Evolutionary conservation across 1,140 invertebrate species (phyloP), one percentile per base, ranked within the genome.

Genomic region (Lordiphosa stackelbergi): DNA sequence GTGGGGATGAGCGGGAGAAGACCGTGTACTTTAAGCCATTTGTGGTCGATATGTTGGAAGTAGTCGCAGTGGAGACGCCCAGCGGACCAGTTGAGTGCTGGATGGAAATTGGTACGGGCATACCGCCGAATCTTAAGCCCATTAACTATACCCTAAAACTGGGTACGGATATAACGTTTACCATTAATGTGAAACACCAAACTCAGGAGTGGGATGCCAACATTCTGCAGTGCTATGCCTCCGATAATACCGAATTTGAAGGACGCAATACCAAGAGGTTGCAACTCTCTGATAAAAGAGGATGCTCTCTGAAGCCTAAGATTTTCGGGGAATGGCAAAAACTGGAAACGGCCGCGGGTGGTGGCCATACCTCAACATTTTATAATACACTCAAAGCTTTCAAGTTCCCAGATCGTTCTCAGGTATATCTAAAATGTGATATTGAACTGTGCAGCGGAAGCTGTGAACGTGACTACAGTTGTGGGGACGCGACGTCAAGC

Each of bases 81-180:
- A 89, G 89, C 16, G 90, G 91, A 3, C 90, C 90, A 2, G 89
- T 94, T 0, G 90, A 93, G 64, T 93, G 93, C 86, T 94, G 93
- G 93, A 94, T 94, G 93, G 92, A 94, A 62, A 93, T 94, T 52
- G 92, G 93, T 55, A 90, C 90, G 66, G 93, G 93, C 68, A 86
- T 90, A 49, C 93, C 91, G 75, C 92, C 93, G 36, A 91, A 92
- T 83, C 91, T 93, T 12, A 51, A 66, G 5, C 85, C 85, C 6
- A 75, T 87, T 19, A 48, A 66, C 22, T 61, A 66, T n/a, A 70
- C 91, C 2, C 91, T 94, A 6, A 92, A 91, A 83, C 92, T 94
- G 51, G 93, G 93, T 2, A 92, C 93, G 54, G 90, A 92, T 41
- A 85, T 94, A 8, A 93, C 92, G 0, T 90, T 94, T 31, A 86